These are phyloP conservation scores for Uromys caudimaculatus DNA, from an alignment of 2,797 vertebrate genomes.

Conservation along the genomic window DNA sequence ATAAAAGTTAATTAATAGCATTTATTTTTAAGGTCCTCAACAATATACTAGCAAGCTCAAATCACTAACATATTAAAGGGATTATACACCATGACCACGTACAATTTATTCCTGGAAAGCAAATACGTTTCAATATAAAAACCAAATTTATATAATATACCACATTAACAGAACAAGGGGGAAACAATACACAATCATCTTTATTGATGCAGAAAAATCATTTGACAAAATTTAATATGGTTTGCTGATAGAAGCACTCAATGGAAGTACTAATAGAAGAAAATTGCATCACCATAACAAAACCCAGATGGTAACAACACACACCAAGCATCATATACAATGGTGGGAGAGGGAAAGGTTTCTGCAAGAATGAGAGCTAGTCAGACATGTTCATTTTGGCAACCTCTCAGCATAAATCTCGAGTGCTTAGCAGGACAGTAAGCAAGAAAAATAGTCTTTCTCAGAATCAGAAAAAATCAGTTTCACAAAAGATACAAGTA, in stretches of 20 bases:
- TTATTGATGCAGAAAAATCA: conserved; percentile 4
- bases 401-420: background rate
- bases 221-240: background rate
- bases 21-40: background rate
- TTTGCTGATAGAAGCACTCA: conserved; percentile 7
- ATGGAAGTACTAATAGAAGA: background rate
- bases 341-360: background rate
- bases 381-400: background rate
- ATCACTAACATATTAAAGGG: conserved; percentile 3
- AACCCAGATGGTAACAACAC: background rate
- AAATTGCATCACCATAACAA: background rate
- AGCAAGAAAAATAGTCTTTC: background rate
- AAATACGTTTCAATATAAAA: background rate
- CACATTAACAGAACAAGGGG: background rate
- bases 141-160: background rate
- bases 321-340: background rate
- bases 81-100: background rate
- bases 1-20: background rate
- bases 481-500: background rate
- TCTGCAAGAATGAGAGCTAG: background rate
- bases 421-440: background rate
- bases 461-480: background rate
- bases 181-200: background rate
- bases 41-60: background rate
- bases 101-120: background rate